These are phyloP conservation scores for Tupaia chinensis DNA, from an alignment of 2,113 vertebrate genomes.

Conservation along the genomic window DNA sequence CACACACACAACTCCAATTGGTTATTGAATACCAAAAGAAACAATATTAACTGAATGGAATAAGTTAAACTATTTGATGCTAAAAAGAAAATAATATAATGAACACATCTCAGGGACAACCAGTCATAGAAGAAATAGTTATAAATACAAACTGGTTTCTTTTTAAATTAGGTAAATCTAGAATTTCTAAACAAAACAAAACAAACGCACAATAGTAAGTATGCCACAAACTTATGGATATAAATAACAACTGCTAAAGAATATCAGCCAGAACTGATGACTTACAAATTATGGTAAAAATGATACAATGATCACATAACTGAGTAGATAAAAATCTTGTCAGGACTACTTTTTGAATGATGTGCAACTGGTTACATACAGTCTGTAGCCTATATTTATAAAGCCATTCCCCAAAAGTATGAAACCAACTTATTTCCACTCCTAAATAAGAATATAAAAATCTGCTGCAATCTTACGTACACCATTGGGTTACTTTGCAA, in stretches of 20 bases:
- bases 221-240: background rate
- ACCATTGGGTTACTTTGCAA: background rate
- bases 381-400: background rate
- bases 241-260: background rate
- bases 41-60: background rate
- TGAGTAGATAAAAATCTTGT: background rate
- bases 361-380: background rate
- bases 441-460: background rate
- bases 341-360: background rate
- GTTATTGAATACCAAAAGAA: constrained; percentile 23
- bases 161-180: constrained; percentile 7
- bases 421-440: background rate
- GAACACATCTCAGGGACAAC: background rate
- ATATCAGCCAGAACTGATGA: background rate
- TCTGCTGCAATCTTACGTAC: background rate
- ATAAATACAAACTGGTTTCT: constrained; percentile 7
- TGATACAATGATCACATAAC: background rate
- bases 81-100: constrained; percentile 52
- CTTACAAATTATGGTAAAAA: constrained; percentile 1
- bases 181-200: constrained; percentile 11
- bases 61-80: background rate
- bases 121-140: constrained; percentile 38
- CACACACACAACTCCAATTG: background rate
- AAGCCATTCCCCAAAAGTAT: background rate
- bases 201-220: background rate